Conservation (phyloP, 2,797 vertebrate species). For the Acipenser ruthenus region DNA sequence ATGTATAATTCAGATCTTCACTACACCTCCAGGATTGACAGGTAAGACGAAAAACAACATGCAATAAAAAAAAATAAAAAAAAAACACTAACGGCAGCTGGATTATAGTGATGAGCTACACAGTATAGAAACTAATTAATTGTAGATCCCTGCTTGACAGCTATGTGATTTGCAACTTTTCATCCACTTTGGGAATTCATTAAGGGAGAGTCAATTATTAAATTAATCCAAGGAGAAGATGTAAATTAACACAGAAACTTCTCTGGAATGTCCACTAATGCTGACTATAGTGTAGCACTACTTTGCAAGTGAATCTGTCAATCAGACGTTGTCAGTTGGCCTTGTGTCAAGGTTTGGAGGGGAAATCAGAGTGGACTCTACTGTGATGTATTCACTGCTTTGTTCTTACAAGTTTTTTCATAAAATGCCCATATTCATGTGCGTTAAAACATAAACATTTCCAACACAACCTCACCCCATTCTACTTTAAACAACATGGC, state of each 20-base stretch:
- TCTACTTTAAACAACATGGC: too few relatives aligned
- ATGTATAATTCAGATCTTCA: too few relatives aligned
- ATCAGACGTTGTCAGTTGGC: too few relatives aligned
- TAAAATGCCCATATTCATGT: too few relatives aligned
- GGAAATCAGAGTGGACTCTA: too few relatives aligned
- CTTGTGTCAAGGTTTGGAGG: too few relatives aligned
- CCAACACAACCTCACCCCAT: too few relatives aligned
- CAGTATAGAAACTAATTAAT: not conserved
- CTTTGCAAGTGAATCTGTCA: not conserved
- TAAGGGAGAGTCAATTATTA: not conserved
- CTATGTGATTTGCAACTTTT: not conserved
- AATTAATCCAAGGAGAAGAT: not conserved
- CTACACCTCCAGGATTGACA: too few relatives aligned
- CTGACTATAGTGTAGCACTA: not conserved
- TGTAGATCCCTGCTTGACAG: conserved; percentile 1
- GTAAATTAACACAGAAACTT: not conserved
- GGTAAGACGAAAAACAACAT: too few relatives aligned
- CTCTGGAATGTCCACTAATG: not conserved
- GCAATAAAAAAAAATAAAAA: not conserved
- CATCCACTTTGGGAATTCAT: not conserved
- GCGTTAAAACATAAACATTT: too few relatives aligned
- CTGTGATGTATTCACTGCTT: too few relatives aligned
- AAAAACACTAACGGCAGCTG: not conserved
- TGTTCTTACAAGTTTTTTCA: too few relatives aligned
- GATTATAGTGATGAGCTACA: not conserved